phyloP scores from a whole-genome alignment of 1,140 invertebrate species.

The Plutomurus gul region DNA sequence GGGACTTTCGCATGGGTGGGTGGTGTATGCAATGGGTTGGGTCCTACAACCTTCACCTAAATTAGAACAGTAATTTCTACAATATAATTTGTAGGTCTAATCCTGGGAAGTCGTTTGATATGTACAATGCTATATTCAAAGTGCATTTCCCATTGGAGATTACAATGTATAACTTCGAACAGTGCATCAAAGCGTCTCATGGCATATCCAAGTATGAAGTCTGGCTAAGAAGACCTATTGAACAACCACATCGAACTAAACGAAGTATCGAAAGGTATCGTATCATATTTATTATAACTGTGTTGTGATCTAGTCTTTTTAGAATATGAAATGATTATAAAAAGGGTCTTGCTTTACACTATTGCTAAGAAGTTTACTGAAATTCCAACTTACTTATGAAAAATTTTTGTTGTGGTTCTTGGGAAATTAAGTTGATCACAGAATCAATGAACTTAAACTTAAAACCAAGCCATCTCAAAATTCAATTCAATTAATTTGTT shows the following conservation, averaged over 20 bases:
- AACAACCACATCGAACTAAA: slow-evolving; percentile 15
- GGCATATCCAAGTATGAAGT: background rate
- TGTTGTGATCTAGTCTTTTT: background rate
- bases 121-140: slow-evolving; percentile 34
- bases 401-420: too few relatives aligned
- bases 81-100: slow-evolving; percentile 5
- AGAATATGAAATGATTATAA: background rate
- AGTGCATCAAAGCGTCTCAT: slow-evolving; percentile 13
- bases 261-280: background rate
- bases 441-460: too few relatives aligned
- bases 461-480: too few relatives aligned
- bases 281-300: background rate
- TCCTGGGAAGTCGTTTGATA: slow-evolving; percentile 3
- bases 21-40: background rate
- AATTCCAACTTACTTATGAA: too few relatives aligned
- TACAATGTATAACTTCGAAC: slow-evolving; percentile 39
- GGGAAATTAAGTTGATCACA: too few relatives aligned
- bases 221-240: slow-evolving; percentile 32
- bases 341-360: too few relatives aligned
- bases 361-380: too few relatives aligned
- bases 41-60: background rate
- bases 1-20: too few relatives aligned
- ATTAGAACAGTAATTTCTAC: background rate
- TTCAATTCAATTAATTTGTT: too few relatives aligned
- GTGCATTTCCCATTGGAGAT: background rate